Percentiles rank a stretch among this genome's conserved stretches.
phyloP scores from a whole-genome alignment of 2,797 vertebrate species.

The Peromyscus attwateri region DNA sequence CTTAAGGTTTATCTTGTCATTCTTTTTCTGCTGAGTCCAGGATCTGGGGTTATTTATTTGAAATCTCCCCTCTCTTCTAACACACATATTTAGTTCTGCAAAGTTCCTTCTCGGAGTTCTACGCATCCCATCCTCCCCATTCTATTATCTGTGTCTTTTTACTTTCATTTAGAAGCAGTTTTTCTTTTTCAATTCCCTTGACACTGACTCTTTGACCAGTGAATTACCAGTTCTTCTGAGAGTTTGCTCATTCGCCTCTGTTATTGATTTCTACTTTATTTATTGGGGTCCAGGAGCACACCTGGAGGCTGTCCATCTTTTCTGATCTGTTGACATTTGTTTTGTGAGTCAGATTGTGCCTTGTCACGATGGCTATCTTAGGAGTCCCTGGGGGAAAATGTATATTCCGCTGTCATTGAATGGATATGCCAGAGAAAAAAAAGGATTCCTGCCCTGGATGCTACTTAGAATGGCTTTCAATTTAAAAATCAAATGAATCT shows the following conservation, averaged over 20 bases:
- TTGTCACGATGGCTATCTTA: neutral
- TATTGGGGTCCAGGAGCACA: constrained; percentile 36
- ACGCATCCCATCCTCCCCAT: no score
- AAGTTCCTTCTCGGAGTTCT: neutral
- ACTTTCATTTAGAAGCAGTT: neutral
- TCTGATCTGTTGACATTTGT: neutral
- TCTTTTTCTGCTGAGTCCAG: neutral
- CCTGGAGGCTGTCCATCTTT: constrained; percentile 39
- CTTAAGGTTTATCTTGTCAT: neutral
- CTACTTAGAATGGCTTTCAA: neutral
- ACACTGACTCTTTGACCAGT: neutral
- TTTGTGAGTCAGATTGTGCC: neutral
- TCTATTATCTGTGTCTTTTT: neutral
- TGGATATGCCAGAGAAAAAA: neutral
- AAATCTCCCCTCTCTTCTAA: neutral
- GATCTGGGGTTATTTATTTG: neutral
- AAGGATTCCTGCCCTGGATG: neutral
- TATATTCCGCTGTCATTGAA: neutral
- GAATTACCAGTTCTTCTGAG: neutral
- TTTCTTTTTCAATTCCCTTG: neutral
- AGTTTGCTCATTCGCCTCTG: neutral
- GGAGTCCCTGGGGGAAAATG: neutral
- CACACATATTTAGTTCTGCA: neutral
- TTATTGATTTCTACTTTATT: constrained; percentile 1
- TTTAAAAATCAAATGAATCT: constrained; percentile 7